Evolutionary conservation across 2,797 vertebrate genomes (phyloP), one percentile per base, ranked within the genome.

Genomic region (Nyctibius grandis): DNA sequence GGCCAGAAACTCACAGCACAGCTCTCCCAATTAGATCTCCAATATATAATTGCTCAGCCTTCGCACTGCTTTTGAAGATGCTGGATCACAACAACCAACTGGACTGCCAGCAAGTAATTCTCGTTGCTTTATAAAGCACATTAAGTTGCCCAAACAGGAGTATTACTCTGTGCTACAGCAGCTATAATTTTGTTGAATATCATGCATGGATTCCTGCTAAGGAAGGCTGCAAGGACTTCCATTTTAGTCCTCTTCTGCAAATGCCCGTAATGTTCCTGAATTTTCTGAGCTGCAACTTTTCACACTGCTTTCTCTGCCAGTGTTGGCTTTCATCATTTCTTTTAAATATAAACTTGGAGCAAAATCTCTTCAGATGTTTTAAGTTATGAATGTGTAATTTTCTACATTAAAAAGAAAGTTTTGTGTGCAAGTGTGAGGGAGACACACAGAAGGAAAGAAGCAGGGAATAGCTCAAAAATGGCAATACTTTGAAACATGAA

Each of bases 321-420:
- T 33, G 28, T 96, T 96, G 92, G 92, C 87, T 96, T 97, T 94
- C 92, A 34, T 92, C 94, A 91, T 91, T 94, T 93, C 82, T 94
- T 96, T 96, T 93, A 96, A 94, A 96, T 94, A 96, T 94, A 97
- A 95, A 93, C 94, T 96, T 95, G 93, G 90, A 96, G 80, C 50
- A 75, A 95, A 97, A 93, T 31, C 89, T 82, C 42, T 84, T 95
- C 94, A 91, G 92, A 95, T 91, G 94, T 95, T 96, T 94, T 82
- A 94, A 91, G 91, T 95, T 96, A 97, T 11, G 9, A 95, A 92
- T 50, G 70, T 75, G 91, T 1, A 16, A 45, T 91, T 92, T 94
- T 79, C 77, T 89, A 70, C 64, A 64, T 72, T 91, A 85, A 96
- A 96, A 97, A 92, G 88, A 92, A 95, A 95, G 92, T 89, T 94